Conservation (phyloP, 1,140 invertebrate genomes). For the Tenebrio molitor region DNA sequence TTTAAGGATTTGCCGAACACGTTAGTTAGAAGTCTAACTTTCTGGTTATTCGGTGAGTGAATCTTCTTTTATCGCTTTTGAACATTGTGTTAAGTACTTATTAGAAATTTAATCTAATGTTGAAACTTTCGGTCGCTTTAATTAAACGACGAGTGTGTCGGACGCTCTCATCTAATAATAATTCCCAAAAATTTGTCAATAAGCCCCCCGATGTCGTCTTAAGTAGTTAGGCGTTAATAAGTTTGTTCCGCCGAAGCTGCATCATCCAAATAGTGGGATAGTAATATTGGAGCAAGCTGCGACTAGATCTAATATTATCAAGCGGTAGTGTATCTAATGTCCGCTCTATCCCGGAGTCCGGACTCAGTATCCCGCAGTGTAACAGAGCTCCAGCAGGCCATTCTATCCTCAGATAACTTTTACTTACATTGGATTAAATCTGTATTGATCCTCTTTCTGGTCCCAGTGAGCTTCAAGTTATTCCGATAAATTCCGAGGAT, state of each 20-base stretch:
- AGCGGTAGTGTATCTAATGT: conserved; percentile 43
- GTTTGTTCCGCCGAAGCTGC: conserved; percentile 22
- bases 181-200: conserved; percentile 5
- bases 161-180: no score
- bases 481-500: conserved; percentile 44
- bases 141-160: no score
- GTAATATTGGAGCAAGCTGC: conserved; percentile 36
- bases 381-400: conserved; percentile 20
- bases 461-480: conserved; percentile 39
- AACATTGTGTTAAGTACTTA: no score
- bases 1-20: no score
- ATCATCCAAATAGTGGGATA: conserved; percentile 8
- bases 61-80: no score
- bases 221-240: conserved; percentile 20
- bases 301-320: conserved; percentile 48
- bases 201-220: conserved; percentile 17
- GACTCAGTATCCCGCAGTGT: conserved; percentile 30
- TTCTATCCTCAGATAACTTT: conserved; percentile 45
- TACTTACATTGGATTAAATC: conserved; percentile 50
- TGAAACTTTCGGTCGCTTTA: no score
- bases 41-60: no score
- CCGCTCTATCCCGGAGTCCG: conserved; percentile 36
- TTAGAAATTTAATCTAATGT: no score
- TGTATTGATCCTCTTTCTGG: conserved; percentile 48
- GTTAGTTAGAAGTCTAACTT: no score